Percentiles rank a stretch among this genome's conserved stretches.
phyloP scores from a whole-genome alignment of 2,888 invertebrate species.

The Chromoteleia sp. region DNA sequence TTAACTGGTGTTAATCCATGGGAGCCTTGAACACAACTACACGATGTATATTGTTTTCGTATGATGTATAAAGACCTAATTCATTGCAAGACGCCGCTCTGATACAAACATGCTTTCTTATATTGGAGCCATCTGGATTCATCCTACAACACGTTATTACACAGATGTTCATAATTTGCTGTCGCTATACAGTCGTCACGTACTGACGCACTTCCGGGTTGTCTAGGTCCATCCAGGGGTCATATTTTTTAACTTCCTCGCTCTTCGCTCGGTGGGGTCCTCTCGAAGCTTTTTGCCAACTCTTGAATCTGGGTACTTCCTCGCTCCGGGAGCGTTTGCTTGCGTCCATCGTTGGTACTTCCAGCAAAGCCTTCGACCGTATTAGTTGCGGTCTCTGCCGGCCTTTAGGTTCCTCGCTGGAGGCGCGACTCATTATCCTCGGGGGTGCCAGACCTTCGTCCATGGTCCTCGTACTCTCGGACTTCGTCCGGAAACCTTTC shows the following conservation, averaged over 20 bases:
- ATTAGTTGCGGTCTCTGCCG: slow-evolving; percentile 79
- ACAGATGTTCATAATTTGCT: background rate
- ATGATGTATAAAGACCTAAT: background rate
- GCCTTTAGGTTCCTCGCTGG: slow-evolving; percentile 79
- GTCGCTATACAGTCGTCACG: slow-evolving; percentile 81
- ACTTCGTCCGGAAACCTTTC: slow-evolving; percentile 75
- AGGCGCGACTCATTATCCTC: slow-evolving; percentile 73
- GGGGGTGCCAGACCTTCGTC: slow-evolving; percentile 75
- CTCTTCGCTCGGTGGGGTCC: slow-evolving; percentile 81
- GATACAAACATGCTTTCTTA: background rate
- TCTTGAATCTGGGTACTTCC: slow-evolving; percentile 79
- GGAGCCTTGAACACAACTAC: slow-evolving; percentile 8
- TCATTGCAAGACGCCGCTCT: background rate
- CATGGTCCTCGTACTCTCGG: slow-evolving; percentile 75
- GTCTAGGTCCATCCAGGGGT: slow-evolving; percentile 79
- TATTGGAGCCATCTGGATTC: background rate
- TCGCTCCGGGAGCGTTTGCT: slow-evolving; percentile 82
- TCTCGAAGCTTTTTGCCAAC: slow-evolving; percentile 74
- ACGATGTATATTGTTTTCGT: slow-evolving; percentile 6
- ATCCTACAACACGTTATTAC: slow-evolving; percentile 10
- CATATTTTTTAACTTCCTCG: slow-evolving; percentile 81
- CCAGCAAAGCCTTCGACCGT: slow-evolving; percentile 81
- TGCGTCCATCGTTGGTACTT: slow-evolving; percentile 78
- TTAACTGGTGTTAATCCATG: slow-evolving; percentile 16
- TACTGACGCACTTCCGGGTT: slow-evolving; percentile 80